Percentiles rank a stretch among this genome's conserved stretches.
phyloP scores from a whole-genome alignment of 2,888 invertebrate genomes.

The Acanthosoma haemorrhoidale region DNA sequence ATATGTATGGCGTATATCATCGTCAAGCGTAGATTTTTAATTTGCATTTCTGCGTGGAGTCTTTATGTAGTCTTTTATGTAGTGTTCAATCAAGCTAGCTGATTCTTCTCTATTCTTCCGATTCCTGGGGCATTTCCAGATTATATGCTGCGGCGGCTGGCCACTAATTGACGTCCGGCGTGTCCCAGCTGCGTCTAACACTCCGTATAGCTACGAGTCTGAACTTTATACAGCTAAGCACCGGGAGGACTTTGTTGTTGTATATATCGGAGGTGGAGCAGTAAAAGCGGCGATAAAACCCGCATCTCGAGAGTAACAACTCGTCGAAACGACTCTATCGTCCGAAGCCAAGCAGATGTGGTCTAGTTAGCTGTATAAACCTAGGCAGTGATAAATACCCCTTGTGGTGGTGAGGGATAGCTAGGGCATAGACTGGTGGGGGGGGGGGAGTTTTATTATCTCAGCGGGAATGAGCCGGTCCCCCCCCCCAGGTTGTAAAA shows the following conservation, averaged over 20 bases:
- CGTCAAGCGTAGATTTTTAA: too few relatives aligned
- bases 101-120: too few relatives aligned
- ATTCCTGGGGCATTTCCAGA: too few relatives aligned
- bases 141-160: too few relatives aligned
- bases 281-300: slow-evolving; percentile 12
- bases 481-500: background rate
- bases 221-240: too few relatives aligned
- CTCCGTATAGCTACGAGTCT: too few relatives aligned
- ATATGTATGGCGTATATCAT: too few relatives aligned
- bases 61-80: too few relatives aligned
- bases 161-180: too few relatives aligned
- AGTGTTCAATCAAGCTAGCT: too few relatives aligned
- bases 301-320: slow-evolving; percentile 1
- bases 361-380: background rate
- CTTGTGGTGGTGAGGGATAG: background rate
- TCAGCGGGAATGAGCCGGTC: background rate
- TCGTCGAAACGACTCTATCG: slow-evolving; percentile 17
- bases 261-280: slow-evolving; percentile 23
- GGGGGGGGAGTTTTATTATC: background rate
- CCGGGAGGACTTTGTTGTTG: slow-evolving; percentile 26
- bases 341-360: background rate
- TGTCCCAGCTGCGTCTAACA: too few relatives aligned
- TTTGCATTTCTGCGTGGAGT: too few relatives aligned
- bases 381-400: background rate
- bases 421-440: background rate